phyloP scores from a whole-genome alignment of 2,888 invertebrate species.

The Oxycera nigricornis region DNA sequence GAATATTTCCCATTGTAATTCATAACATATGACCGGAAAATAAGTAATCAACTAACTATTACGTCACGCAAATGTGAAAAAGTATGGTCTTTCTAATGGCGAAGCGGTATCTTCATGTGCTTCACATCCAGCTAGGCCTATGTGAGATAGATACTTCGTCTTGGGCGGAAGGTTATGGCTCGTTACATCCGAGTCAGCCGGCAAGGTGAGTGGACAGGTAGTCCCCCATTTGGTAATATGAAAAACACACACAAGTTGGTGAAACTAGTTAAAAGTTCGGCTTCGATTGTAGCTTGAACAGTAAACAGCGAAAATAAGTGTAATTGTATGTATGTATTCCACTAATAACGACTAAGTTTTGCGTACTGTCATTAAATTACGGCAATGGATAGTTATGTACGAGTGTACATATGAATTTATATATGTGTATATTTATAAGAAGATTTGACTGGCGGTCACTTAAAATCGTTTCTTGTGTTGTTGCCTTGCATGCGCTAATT shows the following conservation, averaged over 20 bases:
- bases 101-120: background rate
- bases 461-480: too few relatives aligned
- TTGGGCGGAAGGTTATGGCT: background rate
- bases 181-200: background rate
- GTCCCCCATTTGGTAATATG: background rate
- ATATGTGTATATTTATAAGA: too few relatives aligned
- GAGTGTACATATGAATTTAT: too few relatives aligned
- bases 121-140: background rate
- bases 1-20: background rate
- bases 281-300: too few relatives aligned
- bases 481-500: too few relatives aligned
- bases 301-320: too few relatives aligned
- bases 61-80: background rate
- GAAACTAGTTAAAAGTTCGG: too few relatives aligned
- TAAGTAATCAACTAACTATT: background rate
- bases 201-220: slow-evolving; percentile 6
- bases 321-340: too few relatives aligned
- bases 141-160: background rate
- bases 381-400: too few relatives aligned
- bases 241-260: background rate
- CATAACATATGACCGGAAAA: background rate
- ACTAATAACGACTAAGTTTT: too few relatives aligned
- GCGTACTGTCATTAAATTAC: too few relatives aligned
- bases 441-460: too few relatives aligned
- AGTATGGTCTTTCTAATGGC: background rate